Conservation (phyloP, 2,797 vertebrate species). For the Poecile montanus region DNA sequence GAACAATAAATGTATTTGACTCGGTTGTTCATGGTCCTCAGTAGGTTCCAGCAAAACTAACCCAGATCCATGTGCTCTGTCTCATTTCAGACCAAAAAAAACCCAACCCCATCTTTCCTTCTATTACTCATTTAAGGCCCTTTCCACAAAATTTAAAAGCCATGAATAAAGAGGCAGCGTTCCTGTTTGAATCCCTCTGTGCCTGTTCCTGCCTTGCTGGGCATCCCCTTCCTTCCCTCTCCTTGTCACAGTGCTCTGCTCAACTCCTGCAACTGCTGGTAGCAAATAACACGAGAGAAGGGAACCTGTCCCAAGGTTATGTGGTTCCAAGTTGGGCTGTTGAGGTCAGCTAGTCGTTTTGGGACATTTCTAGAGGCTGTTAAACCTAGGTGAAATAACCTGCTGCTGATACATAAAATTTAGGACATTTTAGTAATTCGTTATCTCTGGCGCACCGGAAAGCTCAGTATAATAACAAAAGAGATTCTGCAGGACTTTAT, state of each 20-base stretch:
- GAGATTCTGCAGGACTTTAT: neutral
- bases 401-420: neutral
- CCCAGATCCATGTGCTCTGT: neutral
- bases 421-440: neutral
- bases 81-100: neutral
- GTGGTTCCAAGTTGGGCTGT: neutral
- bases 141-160: neutral
- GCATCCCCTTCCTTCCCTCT: neutral
- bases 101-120: neutral
- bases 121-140: neutral
- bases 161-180: accelerated
- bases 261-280: neutral
- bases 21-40: neutral
- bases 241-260: neutral
- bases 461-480: neutral
- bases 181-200: neutral
- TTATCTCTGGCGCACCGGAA: neutral
- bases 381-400: neutral
- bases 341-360: neutral
- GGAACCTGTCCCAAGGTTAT: neutral
- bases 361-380: neutral
- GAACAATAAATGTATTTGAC: neutral
- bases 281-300: neutral
- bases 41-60: neutral
- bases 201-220: neutral